Conservation (phyloP, 2,888 invertebrate genomes). For the Hemistola chrysoprasaria region DNA sequence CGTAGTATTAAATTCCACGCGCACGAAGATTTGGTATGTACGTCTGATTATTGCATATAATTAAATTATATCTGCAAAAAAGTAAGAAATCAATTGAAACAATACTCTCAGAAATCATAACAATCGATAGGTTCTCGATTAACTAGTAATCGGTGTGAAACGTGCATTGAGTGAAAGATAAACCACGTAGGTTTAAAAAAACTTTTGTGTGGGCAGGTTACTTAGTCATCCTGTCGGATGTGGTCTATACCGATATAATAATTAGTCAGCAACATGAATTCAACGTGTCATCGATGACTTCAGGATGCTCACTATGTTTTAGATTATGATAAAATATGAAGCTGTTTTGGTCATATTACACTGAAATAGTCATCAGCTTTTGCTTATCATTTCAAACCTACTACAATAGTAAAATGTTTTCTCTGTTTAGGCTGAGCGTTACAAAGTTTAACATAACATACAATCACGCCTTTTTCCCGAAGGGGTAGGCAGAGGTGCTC, state of each 20-base stretch:
- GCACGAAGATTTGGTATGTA: too few species aligned
- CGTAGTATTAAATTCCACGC: too few species aligned
- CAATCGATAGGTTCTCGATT: constrained; percentile 21
- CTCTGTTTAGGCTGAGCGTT: too few species aligned
- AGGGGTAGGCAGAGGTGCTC: too few species aligned
- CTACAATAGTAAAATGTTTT: too few species aligned
- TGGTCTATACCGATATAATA: constrained; percentile 13
- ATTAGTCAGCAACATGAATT: constrained; percentile 19
- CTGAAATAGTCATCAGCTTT: too few species aligned
- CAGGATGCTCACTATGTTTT: neutral
- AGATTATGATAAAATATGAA: too few species aligned
- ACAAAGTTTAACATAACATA: too few species aligned
- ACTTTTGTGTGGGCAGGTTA: constrained; percentile 14
- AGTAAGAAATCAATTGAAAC: constrained; percentile 17
- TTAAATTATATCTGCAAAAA: constrained; percentile 9
- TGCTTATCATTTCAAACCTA: too few species aligned
- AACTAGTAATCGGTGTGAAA: constrained; percentile 24
- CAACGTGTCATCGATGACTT: constrained; percentile 2
- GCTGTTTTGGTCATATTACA: too few species aligned
- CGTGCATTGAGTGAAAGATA: constrained; percentile 27
- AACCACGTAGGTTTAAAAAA: constrained; percentile 25
- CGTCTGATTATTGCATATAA: too few species aligned
- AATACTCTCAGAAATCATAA: constrained; percentile 19
- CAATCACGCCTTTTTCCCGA: too few species aligned
- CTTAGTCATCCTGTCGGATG: constrained; percentile 13